Conservation (phyloP, 2,113 vertebrate genomes). For the Beaufortia kweichowensis region DNA sequence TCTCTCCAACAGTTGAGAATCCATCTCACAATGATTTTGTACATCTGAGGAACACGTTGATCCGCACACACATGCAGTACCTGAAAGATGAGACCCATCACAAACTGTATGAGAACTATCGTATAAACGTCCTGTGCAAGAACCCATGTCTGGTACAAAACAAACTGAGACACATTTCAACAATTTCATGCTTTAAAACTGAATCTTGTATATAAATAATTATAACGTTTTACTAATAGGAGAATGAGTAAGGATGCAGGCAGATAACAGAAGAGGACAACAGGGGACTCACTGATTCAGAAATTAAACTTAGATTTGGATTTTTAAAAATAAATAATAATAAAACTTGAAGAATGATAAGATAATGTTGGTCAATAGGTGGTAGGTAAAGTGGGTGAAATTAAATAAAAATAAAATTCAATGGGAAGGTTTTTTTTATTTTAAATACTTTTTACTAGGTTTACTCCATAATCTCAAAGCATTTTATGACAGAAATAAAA, state of each 20-base stretch:
- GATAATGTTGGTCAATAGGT: too few relatives aligned
- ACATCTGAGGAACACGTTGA: constrained; percentile 92
- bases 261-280: constrained; percentile 23
- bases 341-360: too few relatives aligned
- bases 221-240: not conserved
- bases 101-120: constrained; percentile 92
- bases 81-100: constrained; percentile 92
- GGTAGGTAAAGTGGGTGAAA: too few relatives aligned
- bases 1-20: constrained; percentile 67
- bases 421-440: too few relatives aligned
- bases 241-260: constrained; percentile 1
- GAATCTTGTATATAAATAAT: too few relatives aligned
- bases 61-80: constrained; percentile 95
- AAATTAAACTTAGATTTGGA: too few relatives aligned
- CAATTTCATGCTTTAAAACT: not conserved
- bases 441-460: too few relatives aligned
- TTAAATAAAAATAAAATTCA: too few relatives aligned
- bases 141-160: constrained; percentile 12
- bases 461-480: too few relatives aligned
- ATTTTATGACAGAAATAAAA: not conserved
- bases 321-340: too few relatives aligned
- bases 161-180: not conserved
- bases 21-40: constrained; percentile 86
- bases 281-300: not conserved
- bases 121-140: constrained; percentile 76